Conservation (phyloP, 2,888 invertebrate species). For the Nipponacmea schrenckii region DNA sequence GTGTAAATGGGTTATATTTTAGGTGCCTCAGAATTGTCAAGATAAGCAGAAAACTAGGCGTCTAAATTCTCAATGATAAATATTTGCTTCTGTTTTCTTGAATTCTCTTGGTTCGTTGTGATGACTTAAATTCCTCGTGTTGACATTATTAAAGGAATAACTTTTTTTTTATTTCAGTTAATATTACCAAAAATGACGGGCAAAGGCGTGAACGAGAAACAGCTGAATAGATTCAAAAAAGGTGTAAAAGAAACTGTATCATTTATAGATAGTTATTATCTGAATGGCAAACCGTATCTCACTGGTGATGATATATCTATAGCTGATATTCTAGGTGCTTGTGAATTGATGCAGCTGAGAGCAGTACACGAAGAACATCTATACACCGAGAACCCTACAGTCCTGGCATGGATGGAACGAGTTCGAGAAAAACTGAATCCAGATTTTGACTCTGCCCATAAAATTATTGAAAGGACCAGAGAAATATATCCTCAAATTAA, state of each 20-base stretch:
- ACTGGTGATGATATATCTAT: slow-evolving; percentile 56
- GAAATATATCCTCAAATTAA: slow-evolving; percentile 27
- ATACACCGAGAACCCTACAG: slow-evolving; percentile 43
- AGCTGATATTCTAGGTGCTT: slow-evolving; percentile 60
- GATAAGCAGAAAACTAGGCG: no score
- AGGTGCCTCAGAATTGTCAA: no score
- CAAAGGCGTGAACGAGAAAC: slow-evolving; percentile 45
- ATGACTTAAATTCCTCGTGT: no score
- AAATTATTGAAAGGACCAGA: slow-evolving; percentile 39
- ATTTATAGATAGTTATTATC: slow-evolving; percentile 53
- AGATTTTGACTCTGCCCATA: slow-evolving; percentile 54
- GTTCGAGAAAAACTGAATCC: slow-evolving; percentile 49
- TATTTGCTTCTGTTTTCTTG: no score
- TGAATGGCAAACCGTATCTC: slow-evolving; percentile 52
- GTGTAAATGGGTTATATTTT: no score
- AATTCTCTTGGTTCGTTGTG: no score
- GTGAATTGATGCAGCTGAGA: slow-evolving; percentile 60
- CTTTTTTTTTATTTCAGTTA: slow-evolving; percentile 42
- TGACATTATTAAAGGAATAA: no score
- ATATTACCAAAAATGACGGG: slow-evolving; percentile 52
- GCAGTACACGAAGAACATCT: slow-evolving; percentile 51
- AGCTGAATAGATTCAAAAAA: slow-evolving; percentile 43
- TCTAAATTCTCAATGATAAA: no score
- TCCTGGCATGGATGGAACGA: slow-evolving; percentile 55
- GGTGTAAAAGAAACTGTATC: slow-evolving; percentile 35